Evolutionary conservation across 2,113 vertebrate genomes (phyloP), one percentile per base, ranked within the genome.

Genomic region (Monopterus albus): DNA sequence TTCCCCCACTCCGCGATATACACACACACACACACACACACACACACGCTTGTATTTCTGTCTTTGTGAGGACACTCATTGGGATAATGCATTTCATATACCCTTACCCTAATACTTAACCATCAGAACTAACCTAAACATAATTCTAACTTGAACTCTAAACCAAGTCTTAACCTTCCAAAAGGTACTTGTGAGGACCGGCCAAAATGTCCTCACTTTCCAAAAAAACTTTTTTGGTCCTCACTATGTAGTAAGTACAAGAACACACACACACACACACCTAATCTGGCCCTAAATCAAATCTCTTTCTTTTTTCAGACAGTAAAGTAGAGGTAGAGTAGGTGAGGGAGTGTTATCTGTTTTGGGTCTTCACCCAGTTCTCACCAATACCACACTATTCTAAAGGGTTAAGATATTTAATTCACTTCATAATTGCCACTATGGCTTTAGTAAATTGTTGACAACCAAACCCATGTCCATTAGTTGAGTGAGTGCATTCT

Each of bases 251-350:
- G 8, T 7, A 31, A 31, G 29, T 26, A 36, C 26, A 33, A 42
- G 12, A 20, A 35, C 26, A 5, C 70, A 33, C 59, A 64, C 52
- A 68, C 53, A 58, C 66, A 84, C 52, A 71, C 61, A 86, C 86
- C 78, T 88, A 90, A 91, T 91, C 84, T 87, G 55, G 28, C 43
- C 72, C 80, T 61, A 63, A 82, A 92, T 91, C 86, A 75, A 85
- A 91, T 90, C 72, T 70, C 58, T 72, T 82, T 85, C 88, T 74
- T 89, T 89, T 85, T 84, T 69, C 72, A 75, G 69, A 59, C 70
- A 73, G 73, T 70, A 73, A 75, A 71, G 59, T n/a, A n/a, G n/a
- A n/a, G n/a, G n/a, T n/a, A n/a, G n/a, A n/a, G 53, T 57, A 57
- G 29, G 42, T 38, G 65, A 78, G 74, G 36, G 47, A 56, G 53